These are phyloP conservation scores for Drymodes brunneopygia DNA, from an alignment of 2,113 vertebrate species.

Conservation along the genomic window DNA sequence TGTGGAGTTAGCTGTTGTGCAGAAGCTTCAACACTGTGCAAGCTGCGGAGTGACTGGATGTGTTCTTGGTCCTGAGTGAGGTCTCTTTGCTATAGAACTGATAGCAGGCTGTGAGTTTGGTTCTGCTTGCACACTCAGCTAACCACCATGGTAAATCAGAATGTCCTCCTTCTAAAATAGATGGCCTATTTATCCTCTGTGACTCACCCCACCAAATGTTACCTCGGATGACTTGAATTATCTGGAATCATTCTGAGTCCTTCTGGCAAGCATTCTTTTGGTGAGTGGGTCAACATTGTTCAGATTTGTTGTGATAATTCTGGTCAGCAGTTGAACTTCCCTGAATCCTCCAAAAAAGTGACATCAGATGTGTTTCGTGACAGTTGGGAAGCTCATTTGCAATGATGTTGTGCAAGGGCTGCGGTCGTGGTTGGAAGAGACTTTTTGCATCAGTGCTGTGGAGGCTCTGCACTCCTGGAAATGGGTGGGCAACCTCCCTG, in stretches of 20 bases:
- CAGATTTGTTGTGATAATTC: background rate
- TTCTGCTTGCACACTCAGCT: background rate
- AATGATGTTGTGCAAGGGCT: background rate
- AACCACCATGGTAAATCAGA: background rate
- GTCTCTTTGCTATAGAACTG: background rate
- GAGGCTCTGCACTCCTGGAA: background rate
- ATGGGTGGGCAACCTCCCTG: background rate
- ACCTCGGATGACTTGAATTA: conserved; percentile 6
- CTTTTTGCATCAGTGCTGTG: background rate
- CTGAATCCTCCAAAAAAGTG: background rate
- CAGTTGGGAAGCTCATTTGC: background rate
- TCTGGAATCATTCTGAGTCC: background rate
- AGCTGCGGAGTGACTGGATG: background rate
- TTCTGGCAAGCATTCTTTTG: background rate
- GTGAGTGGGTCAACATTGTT: background rate
- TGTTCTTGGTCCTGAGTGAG: background rate
- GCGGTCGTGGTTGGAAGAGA: background rate
- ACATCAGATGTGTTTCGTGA: background rate
- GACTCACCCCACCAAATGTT: background rate
- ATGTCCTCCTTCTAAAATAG: background rate
- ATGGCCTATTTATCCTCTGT: background rate
- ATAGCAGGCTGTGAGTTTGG: background rate
- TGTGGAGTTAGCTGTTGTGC: background rate
- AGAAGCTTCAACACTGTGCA: background rate
- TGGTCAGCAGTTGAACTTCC: background rate